phyloP scores from a whole-genome alignment of 2,797 vertebrate genomes.

The Scolopax bukidnonensis region DNA sequence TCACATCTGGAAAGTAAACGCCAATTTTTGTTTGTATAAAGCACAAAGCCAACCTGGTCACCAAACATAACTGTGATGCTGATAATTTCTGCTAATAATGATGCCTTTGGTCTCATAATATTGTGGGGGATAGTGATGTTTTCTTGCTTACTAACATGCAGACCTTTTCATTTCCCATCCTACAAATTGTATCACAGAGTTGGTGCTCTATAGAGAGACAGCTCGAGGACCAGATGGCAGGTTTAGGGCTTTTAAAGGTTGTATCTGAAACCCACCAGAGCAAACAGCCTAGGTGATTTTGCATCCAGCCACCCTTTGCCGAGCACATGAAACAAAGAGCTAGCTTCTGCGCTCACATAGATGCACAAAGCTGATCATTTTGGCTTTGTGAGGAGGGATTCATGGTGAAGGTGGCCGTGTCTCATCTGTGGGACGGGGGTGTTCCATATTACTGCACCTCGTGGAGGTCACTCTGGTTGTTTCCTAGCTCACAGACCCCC shows the following conservation, averaged over 20 bases:
- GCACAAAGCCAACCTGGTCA: neutral
- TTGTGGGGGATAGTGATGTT: neutral
- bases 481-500: neutral
- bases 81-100: neutral
- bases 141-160: neutral
- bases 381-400: neutral
- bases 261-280: neutral
- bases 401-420: neutral
- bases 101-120: neutral
- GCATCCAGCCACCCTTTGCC: neutral
- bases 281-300: neutral
- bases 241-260: neutral
- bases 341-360: neutral
- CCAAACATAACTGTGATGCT: neutral
- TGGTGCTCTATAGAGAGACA: neutral
- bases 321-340: neutral
- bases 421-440: neutral
- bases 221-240: neutral
- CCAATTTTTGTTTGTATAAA: neutral
- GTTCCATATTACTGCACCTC: neutral
- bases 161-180: neutral
- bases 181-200: neutral
- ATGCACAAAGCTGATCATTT: neutral
- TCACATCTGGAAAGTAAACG: neutral
- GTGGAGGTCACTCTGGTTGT: neutral